These are phyloP conservation scores for Gnathonemus longibarbis DNA, from an alignment of 2,113 vertebrate species.

Conservation along the genomic window DNA sequence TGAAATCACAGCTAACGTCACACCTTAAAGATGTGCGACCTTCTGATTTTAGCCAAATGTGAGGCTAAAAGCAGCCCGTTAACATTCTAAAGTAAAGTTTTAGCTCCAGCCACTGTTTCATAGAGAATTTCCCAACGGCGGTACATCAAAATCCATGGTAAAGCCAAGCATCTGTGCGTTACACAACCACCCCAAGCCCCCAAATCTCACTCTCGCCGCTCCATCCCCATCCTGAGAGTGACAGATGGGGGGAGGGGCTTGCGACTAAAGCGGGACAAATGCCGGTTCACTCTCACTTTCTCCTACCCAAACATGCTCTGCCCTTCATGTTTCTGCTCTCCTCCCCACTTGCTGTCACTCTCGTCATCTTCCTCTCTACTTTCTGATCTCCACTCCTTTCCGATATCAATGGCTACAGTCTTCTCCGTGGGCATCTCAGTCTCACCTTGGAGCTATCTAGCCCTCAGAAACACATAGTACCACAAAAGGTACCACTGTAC, in stretches of 20 bases:
- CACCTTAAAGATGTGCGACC: neutral
- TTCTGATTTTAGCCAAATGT: neutral
- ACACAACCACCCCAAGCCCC: neutral
- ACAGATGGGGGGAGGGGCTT: neutral
- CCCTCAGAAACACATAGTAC: neutral
- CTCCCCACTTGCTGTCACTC: conserved; percentile 16
- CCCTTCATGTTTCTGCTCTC: conserved; percentile 14
- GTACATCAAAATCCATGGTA: neutral
- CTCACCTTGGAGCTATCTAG: neutral
- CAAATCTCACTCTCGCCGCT: neutral
- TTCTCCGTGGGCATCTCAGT: neutral
- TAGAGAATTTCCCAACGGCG: neutral
- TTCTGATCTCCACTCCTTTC: conserved; percentile 36
- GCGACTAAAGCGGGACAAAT: neutral
- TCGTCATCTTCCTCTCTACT: conserved; percentile 10
- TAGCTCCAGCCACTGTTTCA: neutral
- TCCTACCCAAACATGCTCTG: neutral
- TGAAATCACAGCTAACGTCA: neutral
- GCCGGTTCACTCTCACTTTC: neutral
- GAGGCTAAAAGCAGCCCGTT: neutral
- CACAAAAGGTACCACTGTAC: neutral
- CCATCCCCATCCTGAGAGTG: neutral
- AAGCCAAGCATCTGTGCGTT: neutral
- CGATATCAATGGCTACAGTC: conserved; percentile 47
- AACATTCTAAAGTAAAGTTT: neutral